These are phyloP conservation scores for Pycnomerus fuliginosus DNA, from an alignment of 2,888 invertebrate species.

Conservation along the genomic window DNA sequence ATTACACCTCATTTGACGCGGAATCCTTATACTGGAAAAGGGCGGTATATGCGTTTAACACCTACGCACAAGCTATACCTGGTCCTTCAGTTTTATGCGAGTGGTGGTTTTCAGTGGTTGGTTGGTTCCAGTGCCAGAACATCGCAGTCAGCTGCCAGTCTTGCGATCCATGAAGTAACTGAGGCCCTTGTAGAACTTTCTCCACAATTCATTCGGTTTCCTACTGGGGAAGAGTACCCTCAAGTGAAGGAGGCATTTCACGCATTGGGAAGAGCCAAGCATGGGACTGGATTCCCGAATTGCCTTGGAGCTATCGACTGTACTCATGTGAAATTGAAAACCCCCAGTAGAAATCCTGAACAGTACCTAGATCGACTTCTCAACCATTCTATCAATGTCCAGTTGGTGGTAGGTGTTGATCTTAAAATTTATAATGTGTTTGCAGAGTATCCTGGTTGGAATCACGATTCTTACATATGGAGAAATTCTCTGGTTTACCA, in stretches of 20 bases:
- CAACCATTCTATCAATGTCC: constrained; percentile 16
- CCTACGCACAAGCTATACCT: no score
- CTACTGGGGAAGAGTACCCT: constrained; percentile 6
- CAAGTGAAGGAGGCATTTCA: no score
- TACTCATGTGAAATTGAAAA: constrained; percentile 7
- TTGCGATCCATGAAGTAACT: constrained; percentile 5
- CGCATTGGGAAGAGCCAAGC: neutral
- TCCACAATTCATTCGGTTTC: constrained; percentile 1
- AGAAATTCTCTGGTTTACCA: constrained; percentile 12
- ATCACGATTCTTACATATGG: constrained; percentile 20
- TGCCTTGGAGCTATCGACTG: constrained; percentile 16
- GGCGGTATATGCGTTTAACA: no score
- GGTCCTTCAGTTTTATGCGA: no score
- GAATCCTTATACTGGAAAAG: no score
- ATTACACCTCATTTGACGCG: constrained; percentile 5
- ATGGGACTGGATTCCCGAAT: constrained; percentile 13
- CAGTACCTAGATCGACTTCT: constrained; percentile 10
- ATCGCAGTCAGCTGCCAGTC: constrained; percentile 7
- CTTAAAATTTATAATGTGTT: no score
- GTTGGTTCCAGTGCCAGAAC: constrained; percentile 10
- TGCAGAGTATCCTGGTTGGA: no score
- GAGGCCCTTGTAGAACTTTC: no score
- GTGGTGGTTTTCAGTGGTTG: constrained; percentile 9
- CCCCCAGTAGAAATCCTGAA: constrained; percentile 7
- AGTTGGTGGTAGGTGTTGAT: constrained; percentile 7